Evolutionary conservation across 2,797 vertebrate species (phyloP), one percentile per base, ranked within the genome.

Genomic region (Rachycentron canadum): DNA sequence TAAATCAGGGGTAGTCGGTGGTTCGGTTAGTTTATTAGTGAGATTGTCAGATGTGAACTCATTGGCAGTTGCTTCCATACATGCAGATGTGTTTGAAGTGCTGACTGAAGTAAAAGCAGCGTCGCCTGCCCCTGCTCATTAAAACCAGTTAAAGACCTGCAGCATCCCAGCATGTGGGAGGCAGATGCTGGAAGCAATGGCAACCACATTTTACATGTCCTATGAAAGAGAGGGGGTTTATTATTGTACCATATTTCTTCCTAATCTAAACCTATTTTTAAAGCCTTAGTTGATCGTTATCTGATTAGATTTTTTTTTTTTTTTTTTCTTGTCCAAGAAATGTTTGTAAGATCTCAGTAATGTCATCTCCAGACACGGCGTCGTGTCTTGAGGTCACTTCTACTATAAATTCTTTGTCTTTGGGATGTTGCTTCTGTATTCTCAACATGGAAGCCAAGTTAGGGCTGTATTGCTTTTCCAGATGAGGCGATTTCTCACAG

Each of bases 401-500:
- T 73, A 84, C 80, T 86, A 81, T 91, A 92, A 93, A 90, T 91
- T 92, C 77, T 83, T 87, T 77, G 81, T 88, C 60, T 75, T 67
- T 81, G 73, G 78, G 87, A 88, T 78, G 69, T 55, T 77, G 74
- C 78, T 62, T 79, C 86, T 75, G 74, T 61, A 69, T 88, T 88
- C 83, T 90, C 82, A 72, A 73, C 53, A 63, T 82, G 72, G 83
- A 76, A 89, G 82, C 77, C 63, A 81, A 71, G 63, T 89, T 76
- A 43, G 66, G 57, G 41, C 72, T 63, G 5, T 79, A 93, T 91
- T 76, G 70, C 81, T 89, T 92, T 93, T 92, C 92, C 94, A 94
- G 93, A 92, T 89, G 89, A 94, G 67, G 80, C 73, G 43, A 40
- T 62, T 72, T 81, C 79, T 90, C 83, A 79, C 82, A 83, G 77